phyloP scores from a whole-genome alignment of 2,797 vertebrate genomes.

The Ataeniobius toweri region DNA sequence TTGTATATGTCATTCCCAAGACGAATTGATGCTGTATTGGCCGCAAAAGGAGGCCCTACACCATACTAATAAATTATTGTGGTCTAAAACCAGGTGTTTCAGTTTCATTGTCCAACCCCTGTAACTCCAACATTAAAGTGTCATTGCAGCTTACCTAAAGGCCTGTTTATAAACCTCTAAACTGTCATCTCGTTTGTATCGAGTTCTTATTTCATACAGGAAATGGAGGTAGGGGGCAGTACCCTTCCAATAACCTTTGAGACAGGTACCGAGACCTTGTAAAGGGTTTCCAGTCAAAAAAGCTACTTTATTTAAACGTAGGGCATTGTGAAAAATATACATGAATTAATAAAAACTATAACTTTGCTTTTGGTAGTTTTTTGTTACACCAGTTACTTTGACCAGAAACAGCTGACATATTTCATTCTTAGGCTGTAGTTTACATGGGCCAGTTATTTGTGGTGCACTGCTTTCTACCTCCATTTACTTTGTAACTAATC shows the following conservation, averaged over 20 bases:
- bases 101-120: no score
- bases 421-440: not conserved
- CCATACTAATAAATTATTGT: no score
- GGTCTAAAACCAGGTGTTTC: no score
- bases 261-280: not conserved
- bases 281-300: not conserved
- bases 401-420: not conserved
- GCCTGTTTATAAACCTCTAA: not conserved
- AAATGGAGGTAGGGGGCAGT: not conserved
- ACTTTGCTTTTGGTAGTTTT: not conserved
- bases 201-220: not conserved
- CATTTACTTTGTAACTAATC: no score
- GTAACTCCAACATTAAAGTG: not conserved
- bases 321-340: no score
- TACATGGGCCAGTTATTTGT: no score
- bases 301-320: not conserved
- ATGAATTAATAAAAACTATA: not conserved
- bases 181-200: not conserved
- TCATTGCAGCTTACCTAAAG: not conserved
- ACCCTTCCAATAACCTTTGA: not conserved
- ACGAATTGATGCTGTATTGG: no score
- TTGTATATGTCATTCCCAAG: no score
- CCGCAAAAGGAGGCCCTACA: no score
- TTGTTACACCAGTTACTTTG: not conserved
- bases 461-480: no score